Base-by-base conservation (phyloP, 2,113 vertebrate species). In the Colistium nudipinnis region DNA sequence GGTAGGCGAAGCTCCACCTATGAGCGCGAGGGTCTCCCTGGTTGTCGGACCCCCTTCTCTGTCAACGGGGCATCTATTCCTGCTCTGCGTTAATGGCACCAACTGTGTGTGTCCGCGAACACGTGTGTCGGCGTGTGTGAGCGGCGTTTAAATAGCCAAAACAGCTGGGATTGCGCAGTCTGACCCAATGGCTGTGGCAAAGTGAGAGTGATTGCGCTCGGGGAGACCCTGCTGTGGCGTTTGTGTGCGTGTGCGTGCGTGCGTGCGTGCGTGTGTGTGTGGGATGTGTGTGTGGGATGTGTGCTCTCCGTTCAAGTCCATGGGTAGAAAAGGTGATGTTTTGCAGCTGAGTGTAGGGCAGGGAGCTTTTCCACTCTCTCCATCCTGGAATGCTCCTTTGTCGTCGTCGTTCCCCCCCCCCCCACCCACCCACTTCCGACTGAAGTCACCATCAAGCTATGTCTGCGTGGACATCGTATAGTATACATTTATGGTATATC, bases 51-150 rank as follows among this genome's bases (percentile, higher is more conserved):
- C 45, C 69, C 54, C 43, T n/a, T n/a, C 39, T 0, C 48, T 87
- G 87, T 88, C 85, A 85, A 44, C 77, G 49, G 41, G 45, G 38
- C 71, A 12, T 76, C 74, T 85, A 81, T 88, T 91, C 70, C 66
- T 56, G 76, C 52, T 84, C 62, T 17, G 25, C 69, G 54, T 59
- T 56, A 75, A 86, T 67, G 28, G 69, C 74, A 52, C 75, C 82
- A 84, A 71, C 80, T 84, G 80, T 77, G 80, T 77, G 51, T 62
- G 33, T 51, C 61, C 28, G 30, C n/a, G 61, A 49, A 27, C 63
- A 17, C 55, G 80, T 39, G 63, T 30, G n/a, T n/a, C n/a, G 20
- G 62, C 20, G 70, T 68, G 22, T 11, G 28, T 43, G 43, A 28
- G 28, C 43, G 44, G 63, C 33, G 80, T 78, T 87, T 77, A 74